Base-by-base conservation (phyloP, 2,113 vertebrate genomes). In the Chloroceryle aenea region DNA sequence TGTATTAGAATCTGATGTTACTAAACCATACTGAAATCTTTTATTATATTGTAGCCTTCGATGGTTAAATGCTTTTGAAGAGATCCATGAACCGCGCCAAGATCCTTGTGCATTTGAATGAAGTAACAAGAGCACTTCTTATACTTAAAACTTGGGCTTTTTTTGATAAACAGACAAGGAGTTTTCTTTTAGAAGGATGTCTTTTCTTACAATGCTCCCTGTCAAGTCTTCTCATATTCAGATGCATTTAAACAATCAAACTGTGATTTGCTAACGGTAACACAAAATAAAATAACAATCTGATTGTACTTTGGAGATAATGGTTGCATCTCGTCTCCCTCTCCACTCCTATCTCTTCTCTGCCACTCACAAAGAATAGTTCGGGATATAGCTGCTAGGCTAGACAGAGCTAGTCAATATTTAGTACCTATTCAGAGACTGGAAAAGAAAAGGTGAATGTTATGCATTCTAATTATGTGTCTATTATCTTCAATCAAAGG, bases 201-300 rank as follows among this genome's bases (percentile, higher is more conserved):
- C 45, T 50, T 94, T 88, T 48, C n/a, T 69, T 26, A 9, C 7
- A 82, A 45, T 27, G 10, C 9, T 90, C 40, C 58, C 63, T 62
- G 12, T 17, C 38, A 93, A 83, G 18, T 21, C 81, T 83, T 63
- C 55, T 94, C 71, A 63, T 50, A 62, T 48, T 42, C 30, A 62
- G 61, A 40, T 62, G 42, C 48, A 56, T 91, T 93, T 94, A 86
- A 90, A 83, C 78, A 91, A 94, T 78, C 59, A 26, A 67, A 59
- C 34, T 91, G 61, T 47, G 67, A 69, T 85, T 76, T 90, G 77
- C 50, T 69, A 80, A 77, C 0, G 0, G 48, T 43, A 91, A 64
- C 47, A 62, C 38, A 56, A 76, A 93, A 47, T 52, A 85, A 87
- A 95, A 67, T 1, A 13, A 36, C 62, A 58, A 67, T 67, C 25